Base-by-base conservation (phyloP, 2,888 invertebrate species). In the Callimorpha dominula region DNA sequence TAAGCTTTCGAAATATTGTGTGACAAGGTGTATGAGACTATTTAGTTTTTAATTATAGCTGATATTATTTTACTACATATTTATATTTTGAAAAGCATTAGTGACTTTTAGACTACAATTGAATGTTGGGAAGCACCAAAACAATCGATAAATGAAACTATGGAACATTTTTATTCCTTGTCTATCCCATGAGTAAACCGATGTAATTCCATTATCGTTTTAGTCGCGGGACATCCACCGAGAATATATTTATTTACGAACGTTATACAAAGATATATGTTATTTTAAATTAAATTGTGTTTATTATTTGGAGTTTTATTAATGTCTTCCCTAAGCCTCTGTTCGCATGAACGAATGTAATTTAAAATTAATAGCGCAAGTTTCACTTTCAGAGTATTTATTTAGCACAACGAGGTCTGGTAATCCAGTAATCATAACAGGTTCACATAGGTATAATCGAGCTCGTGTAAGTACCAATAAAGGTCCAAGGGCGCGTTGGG, bases 381-480 rank as follows among this genome's bases (percentile, higher is more conserved):
- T 66, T 40, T 67, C 17, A 8, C 15, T 74, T 77, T 66, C 76
- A 84, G 82, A 66, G 49, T 62, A 72, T 15, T 50, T 66, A 40
- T 70, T 86, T 42, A 71, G 78, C 0, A 76, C 65, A 9, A 83
- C 87, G 9, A 78, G 66, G n/a, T 70, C 65, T 8, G 87, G 88
- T 4, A 83, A 83, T 17, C 82, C 83, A 6, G 79, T 85, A 0
- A 70, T 87, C 0, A 65, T 78, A 12, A 7, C 82, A 11, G 86
- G 84, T 9, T 6, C 0, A 1, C 81, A 85, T 68, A 75, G 87
- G 12, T 87, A 82, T 75, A 82, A 81, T 11, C 73, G 46, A 1
- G 71, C 74, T 11, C 67, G 67, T 7, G n/a, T 62, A 31, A 63
- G 65, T 11, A 11, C n/a, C 12, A 72, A 64, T 46, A 75, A 42